phyloP scores from a whole-genome alignment of 1,140 invertebrate genomes.

The Hyphantria cunea region DNA sequence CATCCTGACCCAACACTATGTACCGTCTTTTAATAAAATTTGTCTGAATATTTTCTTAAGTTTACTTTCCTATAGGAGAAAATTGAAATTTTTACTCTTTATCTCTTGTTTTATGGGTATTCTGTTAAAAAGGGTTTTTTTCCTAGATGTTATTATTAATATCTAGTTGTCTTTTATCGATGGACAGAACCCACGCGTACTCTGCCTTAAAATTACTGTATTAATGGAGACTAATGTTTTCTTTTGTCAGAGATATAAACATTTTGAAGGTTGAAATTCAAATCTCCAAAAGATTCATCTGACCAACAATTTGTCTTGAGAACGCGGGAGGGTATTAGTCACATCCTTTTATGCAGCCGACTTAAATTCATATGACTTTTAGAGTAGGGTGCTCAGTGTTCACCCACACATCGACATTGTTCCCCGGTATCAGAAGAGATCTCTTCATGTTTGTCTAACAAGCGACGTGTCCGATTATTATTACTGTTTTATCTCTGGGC shows the following conservation, averaged over 20 bases:
- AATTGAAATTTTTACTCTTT: slow-evolving; percentile 12
- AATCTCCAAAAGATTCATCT: slow-evolving; percentile 47
- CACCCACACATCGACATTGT: slow-evolving; percentile 67
- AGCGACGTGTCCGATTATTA: slow-evolving; percentile 78
- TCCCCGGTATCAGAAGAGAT: slow-evolving; percentile 64
- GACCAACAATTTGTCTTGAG: slow-evolving; percentile 59
- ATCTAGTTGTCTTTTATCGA: not conserved
- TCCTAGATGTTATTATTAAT: not conserved
- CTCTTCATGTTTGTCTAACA: slow-evolving; percentile 78
- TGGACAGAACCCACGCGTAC: not conserved
- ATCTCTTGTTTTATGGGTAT: slow-evolving; percentile 11
- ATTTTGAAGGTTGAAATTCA: slow-evolving; percentile 32
- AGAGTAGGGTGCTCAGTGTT: slow-evolving; percentile 36
- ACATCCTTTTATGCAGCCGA: slow-evolving; percentile 46
- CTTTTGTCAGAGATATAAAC: slow-evolving; percentile 13
- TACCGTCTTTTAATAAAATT: slow-evolving; percentile 52
- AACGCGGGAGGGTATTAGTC: slow-evolving; percentile 48
- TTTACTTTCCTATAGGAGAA: slow-evolving; percentile 15
- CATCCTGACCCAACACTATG: slow-evolving; percentile 40
- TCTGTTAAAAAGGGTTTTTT: not conserved
- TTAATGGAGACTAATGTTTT: slow-evolving; percentile 17
- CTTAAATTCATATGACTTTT: slow-evolving; percentile 34
- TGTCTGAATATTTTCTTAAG: slow-evolving; percentile 16
- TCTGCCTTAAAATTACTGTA: not conserved
- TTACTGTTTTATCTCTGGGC: slow-evolving; percentile 67